phyloP scores from a whole-genome alignment of 2,888 invertebrate species.

The Stegana nigrithorax region DNA sequence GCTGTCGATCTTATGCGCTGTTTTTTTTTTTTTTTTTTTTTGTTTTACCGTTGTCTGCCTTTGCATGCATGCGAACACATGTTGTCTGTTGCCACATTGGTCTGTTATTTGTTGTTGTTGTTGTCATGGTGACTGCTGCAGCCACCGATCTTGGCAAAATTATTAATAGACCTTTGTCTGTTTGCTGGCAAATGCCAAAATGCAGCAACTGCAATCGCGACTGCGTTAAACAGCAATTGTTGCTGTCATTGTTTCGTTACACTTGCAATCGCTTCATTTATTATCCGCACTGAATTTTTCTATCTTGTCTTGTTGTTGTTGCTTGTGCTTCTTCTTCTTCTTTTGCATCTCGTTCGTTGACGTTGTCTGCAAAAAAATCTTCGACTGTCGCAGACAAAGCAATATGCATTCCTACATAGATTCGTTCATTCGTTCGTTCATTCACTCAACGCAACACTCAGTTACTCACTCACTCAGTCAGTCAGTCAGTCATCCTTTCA shows the following conservation, averaged over 20 bases:
- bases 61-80: slow-evolving; percentile 24
- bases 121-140: neutral
- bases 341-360: neutral
- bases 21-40: too few relatives aligned
- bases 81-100: slow-evolving; percentile 20
- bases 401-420: too few relatives aligned
- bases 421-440: neutral
- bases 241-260: slow-evolving; percentile 27
- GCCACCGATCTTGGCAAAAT: neutral
- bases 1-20: neutral
- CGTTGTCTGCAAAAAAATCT: neutral
- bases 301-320: neutral
- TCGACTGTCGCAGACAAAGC: too few relatives aligned
- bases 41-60: neutral
- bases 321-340: neutral
- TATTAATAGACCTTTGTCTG: slow-evolving; percentile 23
- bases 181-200: neutral
- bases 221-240: slow-evolving; percentile 58
- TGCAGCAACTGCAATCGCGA: neutral
- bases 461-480: too few relatives aligned
- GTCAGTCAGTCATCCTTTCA: too few relatives aligned
- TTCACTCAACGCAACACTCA: neutral
- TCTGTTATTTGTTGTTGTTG: neutral
- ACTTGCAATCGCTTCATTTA: slow-evolving; percentile 51
- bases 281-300: slow-evolving; percentile 37